These are phyloP conservation scores for Chionomys nivalis DNA, from an alignment of 2,113 vertebrate genomes.

Conservation along the genomic window DNA sequence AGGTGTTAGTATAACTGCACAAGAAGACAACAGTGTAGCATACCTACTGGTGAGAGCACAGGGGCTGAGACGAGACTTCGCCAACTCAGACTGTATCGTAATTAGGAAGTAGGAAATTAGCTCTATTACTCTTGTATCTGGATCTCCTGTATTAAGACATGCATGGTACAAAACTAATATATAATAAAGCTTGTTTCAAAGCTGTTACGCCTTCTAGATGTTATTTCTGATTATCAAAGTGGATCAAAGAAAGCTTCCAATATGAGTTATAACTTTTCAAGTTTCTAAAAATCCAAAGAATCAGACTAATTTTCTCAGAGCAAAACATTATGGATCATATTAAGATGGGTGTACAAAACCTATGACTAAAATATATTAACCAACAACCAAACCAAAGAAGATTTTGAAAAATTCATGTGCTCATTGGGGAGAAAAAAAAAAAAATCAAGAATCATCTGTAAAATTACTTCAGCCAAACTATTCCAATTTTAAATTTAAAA, in stretches of 20 bases:
- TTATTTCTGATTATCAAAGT: constrained; percentile 21
- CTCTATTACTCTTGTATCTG: constrained; percentile 20
- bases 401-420: neutral
- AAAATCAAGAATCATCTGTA: neutral
- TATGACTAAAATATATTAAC: constrained; percentile 40
- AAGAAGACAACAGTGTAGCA: constrained; percentile 7
- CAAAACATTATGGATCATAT: neutral
- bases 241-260: neutral
- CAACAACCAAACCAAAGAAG: constrained; percentile 38
- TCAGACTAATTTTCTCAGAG: constrained; percentile 38
- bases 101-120: constrained; percentile 31
- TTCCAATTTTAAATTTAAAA: constrained; percentile 43
- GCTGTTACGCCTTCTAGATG: neutral
- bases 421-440: neutral
- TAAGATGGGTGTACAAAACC: constrained; percentile 17
- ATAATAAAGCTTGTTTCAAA: constrained; percentile 70
- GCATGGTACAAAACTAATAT: constrained; percentile 39
- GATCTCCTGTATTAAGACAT: constrained; percentile 34
- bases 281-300: constrained; percentile 29
- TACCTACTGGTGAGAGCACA: neutral
- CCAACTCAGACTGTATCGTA: neutral
- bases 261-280: neutral
- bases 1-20: constrained; percentile 27
- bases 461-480: constrained; percentile 3
- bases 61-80: constrained; percentile 23